These are phyloP conservation scores for Penaeus chinensis DNA, from an alignment of 1,140 invertebrate species.

Conservation along the genomic window DNA sequence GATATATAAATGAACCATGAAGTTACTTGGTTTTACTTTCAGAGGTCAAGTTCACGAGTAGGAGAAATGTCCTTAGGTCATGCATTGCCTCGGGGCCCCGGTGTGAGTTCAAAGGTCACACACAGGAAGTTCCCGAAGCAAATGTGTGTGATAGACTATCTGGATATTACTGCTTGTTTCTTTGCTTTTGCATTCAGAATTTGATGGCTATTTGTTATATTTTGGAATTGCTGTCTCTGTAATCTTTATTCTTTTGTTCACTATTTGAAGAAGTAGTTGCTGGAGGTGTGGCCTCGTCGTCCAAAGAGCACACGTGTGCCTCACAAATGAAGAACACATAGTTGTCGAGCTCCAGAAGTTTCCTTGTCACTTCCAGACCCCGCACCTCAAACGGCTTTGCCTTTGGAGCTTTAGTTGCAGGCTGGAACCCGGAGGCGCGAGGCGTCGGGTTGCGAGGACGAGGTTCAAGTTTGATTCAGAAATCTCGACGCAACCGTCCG, in stretches of 20 bases:
- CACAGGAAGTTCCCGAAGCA: too few relatives aligned
- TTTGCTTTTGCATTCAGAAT: slow-evolving; percentile 18
- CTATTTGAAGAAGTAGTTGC: slow-evolving; percentile 45
- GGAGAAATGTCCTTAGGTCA: slow-evolving; percentile 24
- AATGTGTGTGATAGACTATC: too few relatives aligned
- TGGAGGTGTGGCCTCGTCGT: slow-evolving; percentile 27
- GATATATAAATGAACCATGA: slow-evolving; percentile 18
- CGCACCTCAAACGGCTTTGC: slow-evolving; percentile 28
- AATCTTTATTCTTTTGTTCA: slow-evolving; percentile 35
- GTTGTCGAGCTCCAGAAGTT: slow-evolving; percentile 44
- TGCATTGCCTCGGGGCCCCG: too few relatives aligned
- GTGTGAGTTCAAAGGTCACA: too few relatives aligned
- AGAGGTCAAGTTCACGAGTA: slow-evolving; percentile 33
- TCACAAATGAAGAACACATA: slow-evolving; percentile 2
- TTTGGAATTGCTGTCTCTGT: slow-evolving; percentile 12
- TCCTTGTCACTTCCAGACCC: slow-evolving; percentile 43
- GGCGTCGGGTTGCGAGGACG: slow-evolving; percentile 37
- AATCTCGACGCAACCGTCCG: not conserved
- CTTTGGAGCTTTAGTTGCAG: too few relatives aligned
- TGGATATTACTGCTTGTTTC: not conserved
- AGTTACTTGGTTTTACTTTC: not conserved
- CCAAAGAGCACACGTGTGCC: slow-evolving; percentile 29
- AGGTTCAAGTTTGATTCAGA: slow-evolving; percentile 37
- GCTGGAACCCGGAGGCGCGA: too few relatives aligned
- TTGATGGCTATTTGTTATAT: slow-evolving; percentile 30